These are phyloP conservation scores for Zaprionus ghesquierei DNA, from an alignment of 1,140 invertebrate species.

Conservation along the genomic window DNA sequence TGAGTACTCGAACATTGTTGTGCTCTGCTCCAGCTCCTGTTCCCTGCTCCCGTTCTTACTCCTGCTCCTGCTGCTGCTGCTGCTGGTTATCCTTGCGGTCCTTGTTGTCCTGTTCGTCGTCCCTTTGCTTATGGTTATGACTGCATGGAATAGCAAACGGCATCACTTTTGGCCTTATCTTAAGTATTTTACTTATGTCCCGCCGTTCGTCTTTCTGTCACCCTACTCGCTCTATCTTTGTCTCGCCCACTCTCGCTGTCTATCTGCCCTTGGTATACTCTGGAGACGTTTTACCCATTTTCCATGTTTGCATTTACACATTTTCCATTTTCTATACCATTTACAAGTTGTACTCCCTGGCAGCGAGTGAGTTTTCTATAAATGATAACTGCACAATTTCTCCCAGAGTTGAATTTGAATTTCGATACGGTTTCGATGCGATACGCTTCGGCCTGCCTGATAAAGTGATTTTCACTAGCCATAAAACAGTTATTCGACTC, in stretches of 20 bases:
- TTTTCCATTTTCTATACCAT: slow-evolving; percentile 58
- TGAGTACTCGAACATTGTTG: slow-evolving; percentile 63
- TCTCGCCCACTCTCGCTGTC: slow-evolving; percentile 20
- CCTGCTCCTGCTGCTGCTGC: neutral
- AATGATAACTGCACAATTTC: slow-evolving; percentile 33
- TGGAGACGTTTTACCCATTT: slow-evolving; percentile 38
- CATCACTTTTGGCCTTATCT: slow-evolving; percentile 78
- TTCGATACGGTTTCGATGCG: neutral
- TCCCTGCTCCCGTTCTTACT: too few relatives aligned
- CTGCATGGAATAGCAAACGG: slow-evolving; percentile 16
- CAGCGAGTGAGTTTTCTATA: slow-evolving; percentile 23
- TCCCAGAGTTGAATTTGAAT: neutral
- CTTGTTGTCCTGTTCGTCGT: neutral
- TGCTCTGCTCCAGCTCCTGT: slow-evolving; percentile 1
- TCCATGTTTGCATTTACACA: slow-evolving; percentile 61
- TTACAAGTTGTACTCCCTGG: slow-evolving; percentile 5
- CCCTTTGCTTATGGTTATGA: slow-evolving; percentile 62
- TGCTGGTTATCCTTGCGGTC: slow-evolving; percentile 11
- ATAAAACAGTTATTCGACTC: slow-evolving; percentile 19
- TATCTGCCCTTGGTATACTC: slow-evolving; percentile 32
- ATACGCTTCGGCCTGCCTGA: slow-evolving; percentile 1
- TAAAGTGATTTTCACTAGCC: slow-evolving; percentile 20
- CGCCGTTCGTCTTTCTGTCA: slow-evolving; percentile 7
- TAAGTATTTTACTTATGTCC: slow-evolving; percentile 79
- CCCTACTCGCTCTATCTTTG: neutral